Conservation (phyloP, 1,140 invertebrate genomes). For the Hypsibius dujardini region DNA sequence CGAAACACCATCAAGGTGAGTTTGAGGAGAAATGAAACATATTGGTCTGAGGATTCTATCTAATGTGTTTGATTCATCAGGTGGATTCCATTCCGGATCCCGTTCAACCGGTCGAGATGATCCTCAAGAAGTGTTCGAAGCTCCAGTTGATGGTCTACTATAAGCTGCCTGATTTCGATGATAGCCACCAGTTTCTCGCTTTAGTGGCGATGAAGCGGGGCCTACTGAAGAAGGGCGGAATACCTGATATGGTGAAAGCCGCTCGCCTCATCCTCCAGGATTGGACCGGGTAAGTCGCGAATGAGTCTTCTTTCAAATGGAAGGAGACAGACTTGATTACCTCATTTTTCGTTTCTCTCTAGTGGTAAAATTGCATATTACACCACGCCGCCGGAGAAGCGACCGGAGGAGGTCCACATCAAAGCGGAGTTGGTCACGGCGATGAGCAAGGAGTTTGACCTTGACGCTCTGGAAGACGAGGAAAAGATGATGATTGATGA, state of each 20-base stretch:
- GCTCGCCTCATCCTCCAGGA: constrained; percentile 66
- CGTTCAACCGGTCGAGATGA: constrained; percentile 59
- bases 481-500: constrained; percentile 41
- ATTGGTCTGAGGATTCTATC: too few relatives aligned
- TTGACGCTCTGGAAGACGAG: constrained; percentile 56
- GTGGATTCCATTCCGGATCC: constrained; percentile 67
- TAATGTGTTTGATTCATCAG: too few relatives aligned
- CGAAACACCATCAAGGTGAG: constrained; percentile 64
- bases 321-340: too few relatives aligned
- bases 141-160: constrained; percentile 43
- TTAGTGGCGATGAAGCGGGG: constrained; percentile 66
- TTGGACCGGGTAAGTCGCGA: constrained; percentile 73
- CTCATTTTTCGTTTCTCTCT: constrained; percentile 23
- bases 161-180: constrained; percentile 34
- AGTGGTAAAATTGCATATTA: constrained; percentile 76
- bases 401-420: constrained; percentile 40
- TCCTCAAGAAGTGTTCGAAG: constrained; percentile 66
- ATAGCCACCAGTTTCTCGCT: constrained; percentile 56
- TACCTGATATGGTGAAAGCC: constrained; percentile 62
- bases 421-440: constrained; percentile 56
- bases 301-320: too few relatives aligned
- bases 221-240: constrained; percentile 64
- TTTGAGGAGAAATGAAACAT: too few relatives aligned
- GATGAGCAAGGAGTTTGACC: constrained; percentile 64
- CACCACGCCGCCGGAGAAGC: constrained; percentile 65